A percentile compares a stretch with the other conserved stretches of the same genome.
These are phyloP conservation scores for Cryptops parisi DNA, from an alignment of 2,888 invertebrate genomes.

Conservation along the genomic window DNA sequence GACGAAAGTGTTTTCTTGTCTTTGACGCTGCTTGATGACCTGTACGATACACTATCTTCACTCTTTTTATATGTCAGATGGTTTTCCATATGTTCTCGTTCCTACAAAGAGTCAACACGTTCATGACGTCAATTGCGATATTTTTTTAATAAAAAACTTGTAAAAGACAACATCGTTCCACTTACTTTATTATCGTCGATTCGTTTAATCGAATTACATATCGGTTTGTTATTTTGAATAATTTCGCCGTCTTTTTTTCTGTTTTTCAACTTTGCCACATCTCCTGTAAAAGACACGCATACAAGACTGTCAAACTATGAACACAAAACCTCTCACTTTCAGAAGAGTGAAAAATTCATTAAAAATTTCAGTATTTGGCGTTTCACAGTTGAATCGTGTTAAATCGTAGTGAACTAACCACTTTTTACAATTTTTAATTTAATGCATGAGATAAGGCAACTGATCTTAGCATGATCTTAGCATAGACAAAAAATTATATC, in stretches of 20 bases:
- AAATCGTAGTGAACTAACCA: no score
- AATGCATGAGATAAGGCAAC: no score
- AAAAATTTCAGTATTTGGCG: not conserved
- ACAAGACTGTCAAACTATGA: no score
- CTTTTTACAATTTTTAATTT: no score
- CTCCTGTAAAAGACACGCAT: slow-evolving; percentile 46
- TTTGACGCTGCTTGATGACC: slow-evolving; percentile 83
- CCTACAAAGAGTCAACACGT: slow-evolving; percentile 12
- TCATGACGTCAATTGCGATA: no score
- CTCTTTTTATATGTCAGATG: slow-evolving; percentile 41
- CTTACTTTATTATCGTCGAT: slow-evolving; percentile 18
- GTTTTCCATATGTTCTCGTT: slow-evolving; percentile 11
- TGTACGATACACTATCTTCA: slow-evolving; percentile 51
- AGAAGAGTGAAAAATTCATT: not conserved
- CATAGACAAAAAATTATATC: no score
- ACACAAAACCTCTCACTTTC: not conserved
- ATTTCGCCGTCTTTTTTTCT: slow-evolving; percentile 21
- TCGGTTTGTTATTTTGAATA: slow-evolving; percentile 19
- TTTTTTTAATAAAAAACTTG: no score
- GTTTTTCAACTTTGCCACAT: slow-evolving; percentile 30
- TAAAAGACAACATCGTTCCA: slow-evolving; percentile 1
- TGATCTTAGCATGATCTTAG: no score
- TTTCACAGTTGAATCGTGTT: not conserved
- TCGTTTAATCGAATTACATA: slow-evolving; percentile 20
- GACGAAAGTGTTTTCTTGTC: slow-evolving; percentile 15